Conservation (phyloP, 2,888 invertebrate species). For the Arctia plantaginis region DNA sequence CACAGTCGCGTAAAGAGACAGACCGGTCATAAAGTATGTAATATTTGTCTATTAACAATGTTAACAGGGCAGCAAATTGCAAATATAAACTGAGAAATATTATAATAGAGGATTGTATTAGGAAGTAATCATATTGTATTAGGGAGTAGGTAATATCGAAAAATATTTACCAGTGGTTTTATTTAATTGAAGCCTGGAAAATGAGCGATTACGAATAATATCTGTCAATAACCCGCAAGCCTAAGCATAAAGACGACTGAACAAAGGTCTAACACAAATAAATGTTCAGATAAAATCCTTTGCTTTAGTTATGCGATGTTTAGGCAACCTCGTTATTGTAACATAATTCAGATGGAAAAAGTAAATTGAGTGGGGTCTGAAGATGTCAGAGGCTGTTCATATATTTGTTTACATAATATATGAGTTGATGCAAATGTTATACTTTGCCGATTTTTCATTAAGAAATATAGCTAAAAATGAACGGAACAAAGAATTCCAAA, state of each 20-base stretch:
- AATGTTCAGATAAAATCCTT: background rate
- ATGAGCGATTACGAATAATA: too few species aligned
- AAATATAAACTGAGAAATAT: background rate
- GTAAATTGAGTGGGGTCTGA: background rate
- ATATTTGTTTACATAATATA: background rate
- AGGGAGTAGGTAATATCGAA: too few species aligned
- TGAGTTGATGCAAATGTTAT: background rate
- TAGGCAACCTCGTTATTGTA: background rate
- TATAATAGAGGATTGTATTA: too few species aligned
- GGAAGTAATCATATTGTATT: too few species aligned
- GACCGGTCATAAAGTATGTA: background rate
- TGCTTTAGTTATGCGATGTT: background rate
- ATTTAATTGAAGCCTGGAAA: too few species aligned
- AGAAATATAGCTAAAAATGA: background rate
- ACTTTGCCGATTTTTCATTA: background rate
- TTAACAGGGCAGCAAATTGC: background rate
- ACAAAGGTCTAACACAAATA: background rate
- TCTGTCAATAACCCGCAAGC: background rate
- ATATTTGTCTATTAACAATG: background rate
- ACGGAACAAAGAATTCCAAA: background rate
- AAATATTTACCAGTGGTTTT: too few species aligned
- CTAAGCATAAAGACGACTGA: background rate
- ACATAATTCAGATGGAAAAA: background rate
- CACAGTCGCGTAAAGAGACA: too few species aligned
- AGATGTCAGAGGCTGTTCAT: background rate